A percentile compares a stretch with the other conserved stretches of the same genome.
phyloP scores from a whole-genome alignment of 2,888 invertebrate species.

The Bombyx huttoni region DNA sequence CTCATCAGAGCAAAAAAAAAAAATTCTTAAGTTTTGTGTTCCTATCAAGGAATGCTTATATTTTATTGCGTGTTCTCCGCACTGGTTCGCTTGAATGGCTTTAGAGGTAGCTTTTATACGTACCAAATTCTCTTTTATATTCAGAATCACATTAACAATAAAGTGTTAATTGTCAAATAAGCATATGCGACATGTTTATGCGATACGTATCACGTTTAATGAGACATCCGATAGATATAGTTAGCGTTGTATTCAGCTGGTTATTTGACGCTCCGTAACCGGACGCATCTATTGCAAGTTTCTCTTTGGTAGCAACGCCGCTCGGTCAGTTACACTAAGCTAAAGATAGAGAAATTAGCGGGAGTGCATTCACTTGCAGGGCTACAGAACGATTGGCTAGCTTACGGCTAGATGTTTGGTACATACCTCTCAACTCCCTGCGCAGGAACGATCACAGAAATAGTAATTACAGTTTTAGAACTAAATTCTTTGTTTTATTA shows the following conservation, averaged over 20 bases:
- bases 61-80: too few relatives aligned
- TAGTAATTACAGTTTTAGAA: too few relatives aligned
- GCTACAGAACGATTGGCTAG: conserved; percentile 1
- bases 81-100: too few relatives aligned
- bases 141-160: not conserved
- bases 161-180: not conserved
- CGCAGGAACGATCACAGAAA: too few relatives aligned
- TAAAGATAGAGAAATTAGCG: conserved; percentile 72
- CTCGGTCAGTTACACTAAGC: conserved; percentile 66
- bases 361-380: conserved; percentile 20
- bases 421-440: too few relatives aligned
- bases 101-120: not conserved
- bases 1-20: too few relatives aligned
- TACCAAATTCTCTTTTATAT: not conserved
- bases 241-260: conserved; percentile 9
- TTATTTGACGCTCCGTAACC: conserved; percentile 47
- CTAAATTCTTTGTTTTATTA: too few relatives aligned
- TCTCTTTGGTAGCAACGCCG: conserved; percentile 50
- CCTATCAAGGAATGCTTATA: too few relatives aligned
- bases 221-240: not conserved
- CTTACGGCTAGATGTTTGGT: too few relatives aligned
- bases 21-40: too few relatives aligned
- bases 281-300: conserved; percentile 65
- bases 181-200: not conserved
- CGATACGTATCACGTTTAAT: not conserved